Evolutionary conservation across 1,140 invertebrate species (phyloP).

Genomic region (Drosophila lini): DNA sequence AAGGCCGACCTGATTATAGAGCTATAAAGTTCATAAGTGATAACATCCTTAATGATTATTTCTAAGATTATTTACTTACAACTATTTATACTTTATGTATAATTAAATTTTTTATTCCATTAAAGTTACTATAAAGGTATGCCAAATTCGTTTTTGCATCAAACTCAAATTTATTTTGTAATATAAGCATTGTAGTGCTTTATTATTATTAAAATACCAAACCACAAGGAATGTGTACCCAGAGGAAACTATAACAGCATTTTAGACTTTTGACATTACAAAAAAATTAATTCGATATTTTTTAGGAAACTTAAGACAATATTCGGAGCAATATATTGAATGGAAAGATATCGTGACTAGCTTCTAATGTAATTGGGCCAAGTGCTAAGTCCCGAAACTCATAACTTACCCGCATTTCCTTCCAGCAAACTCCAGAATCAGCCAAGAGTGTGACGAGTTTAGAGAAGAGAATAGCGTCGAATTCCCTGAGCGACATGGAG

Average conservation of each 20-base stretch:
- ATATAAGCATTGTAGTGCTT: background rate
- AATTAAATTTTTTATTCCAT: background rate
- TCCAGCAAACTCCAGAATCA: background rate
- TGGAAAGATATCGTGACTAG: background rate
- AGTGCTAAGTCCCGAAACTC: background rate
- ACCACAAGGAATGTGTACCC: background rate
- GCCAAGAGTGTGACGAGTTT: background rate
- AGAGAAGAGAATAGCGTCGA: constrained; percentile 16
- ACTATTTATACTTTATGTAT: background rate
- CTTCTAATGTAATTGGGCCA: background rate
- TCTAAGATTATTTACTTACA: too few relatives aligned
- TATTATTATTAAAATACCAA: background rate
- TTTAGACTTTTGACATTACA: background rate
- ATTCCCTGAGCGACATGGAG: constrained; percentile 49
- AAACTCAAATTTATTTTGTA: too few relatives aligned
- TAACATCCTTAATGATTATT: too few relatives aligned
- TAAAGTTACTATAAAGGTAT: background rate
- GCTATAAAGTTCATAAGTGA: too few relatives aligned
- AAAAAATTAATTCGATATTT: background rate
- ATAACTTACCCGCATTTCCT: background rate
- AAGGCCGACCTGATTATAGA: background rate
- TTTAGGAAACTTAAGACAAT: background rate
- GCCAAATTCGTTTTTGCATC: background rate
- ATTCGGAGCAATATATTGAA: too few relatives aligned
- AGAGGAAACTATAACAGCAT: background rate